Percentiles rank a stretch among this genome's conserved stretches.
Conservation (phyloP, 2,113 vertebrate species). For the Potamarius usumacintae region DNA sequence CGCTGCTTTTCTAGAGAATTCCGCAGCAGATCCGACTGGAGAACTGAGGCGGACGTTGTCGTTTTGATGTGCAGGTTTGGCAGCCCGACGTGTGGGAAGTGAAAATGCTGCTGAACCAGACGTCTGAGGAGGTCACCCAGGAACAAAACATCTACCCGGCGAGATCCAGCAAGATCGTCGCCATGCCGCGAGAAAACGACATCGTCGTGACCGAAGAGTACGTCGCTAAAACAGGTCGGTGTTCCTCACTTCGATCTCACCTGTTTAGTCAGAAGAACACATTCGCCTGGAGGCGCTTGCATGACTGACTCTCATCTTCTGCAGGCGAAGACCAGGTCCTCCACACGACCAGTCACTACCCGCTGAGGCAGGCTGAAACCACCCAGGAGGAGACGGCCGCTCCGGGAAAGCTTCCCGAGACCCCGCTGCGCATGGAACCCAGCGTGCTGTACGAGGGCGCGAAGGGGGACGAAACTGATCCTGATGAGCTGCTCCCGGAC, state of each 20-base stretch:
- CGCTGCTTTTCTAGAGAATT: background rate
- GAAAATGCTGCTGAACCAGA: conserved; percentile 82
- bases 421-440: conserved; percentile 84
- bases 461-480: conserved; percentile 71
- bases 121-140: conserved; percentile 78
- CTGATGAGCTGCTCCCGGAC: conserved; percentile 78
- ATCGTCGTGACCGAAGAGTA: conserved; percentile 80
- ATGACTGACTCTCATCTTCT: background rate
- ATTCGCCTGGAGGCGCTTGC: no score
- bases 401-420: conserved; percentile 91
- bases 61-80: conserved; percentile 73
- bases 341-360: conserved; percentile 90
- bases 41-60: background rate
- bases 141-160: conserved; percentile 79
- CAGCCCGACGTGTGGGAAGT: conserved; percentile 88
- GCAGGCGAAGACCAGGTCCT: conserved; percentile 73
- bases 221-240: conserved; percentile 78
- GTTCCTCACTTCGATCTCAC: background rate
- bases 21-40: no score
- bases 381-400: conserved; percentile 85
- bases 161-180: conserved; percentile 83
- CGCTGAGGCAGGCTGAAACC: conserved; percentile 80
- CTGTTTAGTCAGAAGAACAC: background rate
- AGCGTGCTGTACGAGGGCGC: conserved; percentile 69
- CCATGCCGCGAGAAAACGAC: conserved; percentile 80